Base-by-base conservation (phyloP, 2,888 invertebrate genomes). In the Salticus scenicus region DNA sequence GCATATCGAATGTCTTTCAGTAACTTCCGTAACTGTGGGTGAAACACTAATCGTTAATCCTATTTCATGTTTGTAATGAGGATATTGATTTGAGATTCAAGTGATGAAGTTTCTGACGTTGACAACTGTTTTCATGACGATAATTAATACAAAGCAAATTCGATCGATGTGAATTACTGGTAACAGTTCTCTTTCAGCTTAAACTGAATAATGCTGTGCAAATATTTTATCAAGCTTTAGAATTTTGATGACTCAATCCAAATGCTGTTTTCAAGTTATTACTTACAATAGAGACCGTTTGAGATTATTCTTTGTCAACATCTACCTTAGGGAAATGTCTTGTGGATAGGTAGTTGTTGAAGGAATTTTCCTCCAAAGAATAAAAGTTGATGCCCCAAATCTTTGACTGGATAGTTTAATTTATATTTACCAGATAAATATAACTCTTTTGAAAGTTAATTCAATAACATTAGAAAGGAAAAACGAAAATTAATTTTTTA, bases 111-210 rank as follows among this genome's bases (percentile, higher is more conserved):
- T 47, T 47, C 42, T 47, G 42, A 47, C 42, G 7, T 17, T 47
- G 42, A 47, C 42, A 47, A 47, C 42, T 47, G 42, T 47, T 47
- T 47, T 47, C 42, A 47, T 47, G 42, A 47, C n/a, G 17, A 47
- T 47, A 47, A 47, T 47, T 47, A 47, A 47, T 47, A 47, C 42
- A 47, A 47, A 47, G 17, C 17, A 47, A 47, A 14, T 47, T 14
- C 42, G 42, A 47, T 47, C 42, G 17, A 47, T 47, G 17, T 10
- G 42, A 47, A 47, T 47, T 17, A 47, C n/a, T 10, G 42, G 42
- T 17, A 47, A 47, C 42, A 47, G 42, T 47, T 47, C 42, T 17
- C n/a, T 47, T 47, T 2, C 7, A 47, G 42, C 10, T 47, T 47
- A 14, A 14, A 14, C 17, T 47, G 42, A 47, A 14, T 47, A 47